Evolutionary conservation across 2,113 vertebrate genomes (phyloP), one percentile per base, ranked within the genome.

Genomic region (Hoplias malabaricus): DNA sequence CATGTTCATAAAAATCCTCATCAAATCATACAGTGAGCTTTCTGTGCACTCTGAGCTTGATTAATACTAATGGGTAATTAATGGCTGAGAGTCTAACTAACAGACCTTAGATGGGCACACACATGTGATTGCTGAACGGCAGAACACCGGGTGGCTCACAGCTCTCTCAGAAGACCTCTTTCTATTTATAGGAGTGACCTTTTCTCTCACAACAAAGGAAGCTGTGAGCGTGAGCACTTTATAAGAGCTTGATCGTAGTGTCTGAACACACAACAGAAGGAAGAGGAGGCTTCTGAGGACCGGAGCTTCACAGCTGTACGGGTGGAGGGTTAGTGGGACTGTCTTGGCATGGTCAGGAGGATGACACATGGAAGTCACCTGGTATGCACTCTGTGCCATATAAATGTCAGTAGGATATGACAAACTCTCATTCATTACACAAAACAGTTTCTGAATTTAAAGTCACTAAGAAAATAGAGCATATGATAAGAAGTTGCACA

Each of bases 171-270:
- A 79, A 63, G 48, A 67, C 57, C 14, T 25, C 23, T 31, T 67
- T 61, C 76, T 78, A 75, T 75, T 80, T 78, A 78, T 78, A 62
- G 33, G 10, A 31, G 29, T 16, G 50, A 80, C 56, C 31, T 82
- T 85, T 77, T 79, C 50, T 53, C 57, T 56, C 23, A 53, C 29
- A 73, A 67, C 21, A 79, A 68, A 75, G 25, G 33, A 19, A 14
- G 68, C 34, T 66, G n/a, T 27, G 33, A 67, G 69, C 25, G 56
- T 63, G 38, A 77, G 65, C 46, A 57, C 69, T 71, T 78, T 78
- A 74, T 61, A 68, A 63, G 50, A 69, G 33, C 69, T 38, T 68
- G 38, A 73, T 72, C n/a, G 13, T 9, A 68, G 56, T 16, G 25
- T 62, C 21, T 50, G 68, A 33, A 75, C 21, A 53, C 27, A 29